Evolutionary conservation across 2,888 invertebrate species (phyloP), one percentile per base, ranked within the genome.

Genomic region (Diaphora mendica): DNA sequence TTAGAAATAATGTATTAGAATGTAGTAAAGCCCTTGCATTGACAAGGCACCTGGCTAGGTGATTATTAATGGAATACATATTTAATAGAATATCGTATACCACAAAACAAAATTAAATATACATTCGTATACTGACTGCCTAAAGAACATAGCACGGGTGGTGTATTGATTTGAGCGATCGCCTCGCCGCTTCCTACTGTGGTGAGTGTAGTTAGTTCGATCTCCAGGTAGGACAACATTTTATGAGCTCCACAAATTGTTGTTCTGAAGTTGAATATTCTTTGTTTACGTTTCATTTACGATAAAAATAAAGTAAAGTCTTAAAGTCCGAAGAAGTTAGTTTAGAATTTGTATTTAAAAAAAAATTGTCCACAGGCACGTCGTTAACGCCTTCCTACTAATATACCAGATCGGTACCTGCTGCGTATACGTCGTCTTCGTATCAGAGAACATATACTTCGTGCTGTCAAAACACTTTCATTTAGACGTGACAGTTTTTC

Each of bases 321-420:
- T 1, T 44, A 44, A 42, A 42, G 42, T 42, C 39, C 39, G 8
- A 42, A 1, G 1, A 13, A 1, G 2, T 15, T 42, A 42, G 13
- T 42, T 1, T 13, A 3, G 42, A 42, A 44, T 3, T 44, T 17
- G 17, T 15, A 13, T 17, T 44, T 23, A 23, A 20, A 30, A n/a
- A n/a, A n/a, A n/a, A n/a, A n/a, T n/a, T 78, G 83, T 74, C 91
- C 89, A 90, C 95, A 98, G 98, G 74, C 97, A 97, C 80, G 91
- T 97, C 13, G 97, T 97, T 39, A 98, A 98, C 88, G 93, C 95
- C 0, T 98, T 98, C 87, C 95, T 98, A 5, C 90, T 99, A 79
- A 96, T 99, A 72, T 99, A 99, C 86, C 99, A 99, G 93, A 96
- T 99, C 85, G 99, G 99, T 68, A 98, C 99, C 69, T 99, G 99